Base-by-base conservation (phyloP, 2,888 invertebrate species). In the Crossocerus cetratus region DNA sequence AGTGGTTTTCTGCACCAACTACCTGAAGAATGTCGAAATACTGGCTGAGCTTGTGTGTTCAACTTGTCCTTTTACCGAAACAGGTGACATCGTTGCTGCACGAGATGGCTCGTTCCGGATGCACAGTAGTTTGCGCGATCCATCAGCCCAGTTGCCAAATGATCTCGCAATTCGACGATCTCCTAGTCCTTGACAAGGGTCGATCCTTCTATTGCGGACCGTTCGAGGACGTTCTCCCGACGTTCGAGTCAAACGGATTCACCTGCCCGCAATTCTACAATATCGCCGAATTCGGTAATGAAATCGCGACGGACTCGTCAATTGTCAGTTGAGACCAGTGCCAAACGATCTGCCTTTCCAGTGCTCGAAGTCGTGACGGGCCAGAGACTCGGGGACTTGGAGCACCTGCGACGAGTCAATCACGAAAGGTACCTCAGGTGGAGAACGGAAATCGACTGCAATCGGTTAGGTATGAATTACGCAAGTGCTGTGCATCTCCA, bases 111-210 rank as follows among this genome's bases (percentile, higher is more conserved):
- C 90, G 91, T 16, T 91, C 91, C 18, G 95, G 95, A 0, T 91
- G 95, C 53, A 95, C 94, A 0, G 93, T 96, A 4, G 93, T 94
- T 18, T 95, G 95, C 83, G 94, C 95, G n/a, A 93, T 96, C 76
- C 96, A 96, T 90, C 96, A 96, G 84, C 96, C 96, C 0, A 95
- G 94, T 49, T 95, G 95, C 54, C 93, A 93, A 75, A 92, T 96
- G 62, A 95, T 95, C 89, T 93, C 93, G 61, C 93, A 93, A 81
- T 95, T 96, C 80, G 95, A 96, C 87, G 93, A 95, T 91, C 90
- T 96, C 72, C 92, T 95, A 77, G 91, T 96, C 55, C 89, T 96
- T 18, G 92, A 94, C 1, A 92, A 92, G 60, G 96, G 96, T 0
- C 92, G 92, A 78, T 94, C 94, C 56, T 90, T 95, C 16, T 96